phyloP scores from a whole-genome alignment of 1,140 invertebrate species.

The Atta colombica region DNA sequence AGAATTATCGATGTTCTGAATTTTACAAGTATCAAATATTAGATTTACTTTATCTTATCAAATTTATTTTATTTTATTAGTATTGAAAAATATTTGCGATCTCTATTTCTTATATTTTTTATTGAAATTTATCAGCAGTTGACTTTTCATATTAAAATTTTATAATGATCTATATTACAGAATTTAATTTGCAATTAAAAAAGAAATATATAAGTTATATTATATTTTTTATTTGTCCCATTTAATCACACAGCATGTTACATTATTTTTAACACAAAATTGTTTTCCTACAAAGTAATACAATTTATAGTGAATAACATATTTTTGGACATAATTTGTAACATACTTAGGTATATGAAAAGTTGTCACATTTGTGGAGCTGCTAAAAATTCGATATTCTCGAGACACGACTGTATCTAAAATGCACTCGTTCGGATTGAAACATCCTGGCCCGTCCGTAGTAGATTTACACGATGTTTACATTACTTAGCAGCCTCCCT shows the following conservation, averaged over 20 bases:
- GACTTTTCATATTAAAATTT: background rate
- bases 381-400: conserved; percentile 7
- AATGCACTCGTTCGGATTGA: conserved; percentile 51
- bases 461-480: conserved; percentile 80
- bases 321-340: background rate
- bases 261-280: background rate
- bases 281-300: background rate
- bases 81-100: background rate
- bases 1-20: conserved; percentile 1
- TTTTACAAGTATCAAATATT: conserved; percentile 1
- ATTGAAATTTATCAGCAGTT: background rate
- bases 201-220: background rate
- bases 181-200: background rate
- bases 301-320: background rate
- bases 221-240: background rate
- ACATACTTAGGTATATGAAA: background rate
- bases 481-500: conserved; percentile 79
- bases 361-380: background rate
- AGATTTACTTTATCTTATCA: background rate
- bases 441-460: conserved; percentile 28
- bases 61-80: conserved; percentile 1
- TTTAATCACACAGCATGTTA: too few relatives aligned
- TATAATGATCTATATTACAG: background rate
- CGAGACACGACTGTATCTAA: background rate
- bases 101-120: background rate